These are phyloP conservation scores for Colletes collaris DNA, from an alignment of 2,888 invertebrate species.

Conservation along the genomic window DNA sequence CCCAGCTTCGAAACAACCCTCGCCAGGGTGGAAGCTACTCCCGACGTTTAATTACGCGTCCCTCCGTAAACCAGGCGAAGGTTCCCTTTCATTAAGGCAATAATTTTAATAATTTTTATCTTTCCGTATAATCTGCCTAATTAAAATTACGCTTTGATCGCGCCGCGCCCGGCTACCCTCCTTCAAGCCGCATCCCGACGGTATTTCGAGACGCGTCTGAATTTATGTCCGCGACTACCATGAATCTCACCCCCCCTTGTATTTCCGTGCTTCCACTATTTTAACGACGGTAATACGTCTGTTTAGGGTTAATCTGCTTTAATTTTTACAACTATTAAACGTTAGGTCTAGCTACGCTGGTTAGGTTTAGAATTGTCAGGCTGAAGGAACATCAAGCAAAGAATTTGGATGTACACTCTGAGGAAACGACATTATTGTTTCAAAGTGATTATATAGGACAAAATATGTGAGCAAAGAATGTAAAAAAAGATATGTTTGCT, in stretches of 20 bases:
- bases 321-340: background rate
- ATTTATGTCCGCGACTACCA: slow-evolving; percentile 36
- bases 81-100: slow-evolving; percentile 83
- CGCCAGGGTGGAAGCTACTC: slow-evolving; percentile 64
- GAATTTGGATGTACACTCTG: too few species aligned
- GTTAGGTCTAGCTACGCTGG: too few species aligned
- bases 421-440: too few species aligned
- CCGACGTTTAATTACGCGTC: slow-evolving; percentile 82
- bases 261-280: background rate
- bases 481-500: too few species aligned
- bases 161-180: slow-evolving; percentile 72
- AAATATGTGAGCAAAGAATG: too few species aligned
- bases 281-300: slow-evolving; percentile 7
- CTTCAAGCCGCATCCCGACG: slow-evolving; percentile 53
- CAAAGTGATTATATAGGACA: too few species aligned
- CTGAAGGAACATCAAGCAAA: too few species aligned
- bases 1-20: slow-evolving; percentile 63
- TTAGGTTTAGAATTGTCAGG: too few species aligned
- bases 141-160: slow-evolving; percentile 83
- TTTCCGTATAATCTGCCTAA: slow-evolving; percentile 82
- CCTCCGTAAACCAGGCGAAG: slow-evolving; percentile 73
- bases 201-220: slow-evolving; percentile 42
- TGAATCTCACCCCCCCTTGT: background rate
- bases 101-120: slow-evolving; percentile 84
- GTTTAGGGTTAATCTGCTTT: background rate